Percentiles rank a stretch among this genome's conserved stretches.
These are phyloP conservation scores for Atrichornis clamosus DNA, from an alignment of 2,113 vertebrate species.

Conservation along the genomic window DNA sequence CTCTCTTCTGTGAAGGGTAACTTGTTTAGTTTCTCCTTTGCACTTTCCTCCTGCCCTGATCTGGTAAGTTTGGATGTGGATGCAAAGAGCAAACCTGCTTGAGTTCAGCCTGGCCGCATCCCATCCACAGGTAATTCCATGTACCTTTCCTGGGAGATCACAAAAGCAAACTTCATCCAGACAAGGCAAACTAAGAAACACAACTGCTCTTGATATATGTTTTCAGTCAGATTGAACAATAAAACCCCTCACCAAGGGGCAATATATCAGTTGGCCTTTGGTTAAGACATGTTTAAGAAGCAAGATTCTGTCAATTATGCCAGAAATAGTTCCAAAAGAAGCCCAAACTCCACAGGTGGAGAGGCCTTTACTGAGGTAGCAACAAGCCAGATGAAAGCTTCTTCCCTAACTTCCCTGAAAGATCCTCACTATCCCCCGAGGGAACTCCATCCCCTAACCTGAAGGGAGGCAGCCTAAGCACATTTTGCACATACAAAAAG, in stretches of 20 bases:
- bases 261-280: background rate
- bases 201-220: background rate
- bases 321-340: background rate
- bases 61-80: background rate
- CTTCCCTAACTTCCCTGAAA: background rate
- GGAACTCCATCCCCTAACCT: background rate
- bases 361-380: background rate
- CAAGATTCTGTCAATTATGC: background rate
- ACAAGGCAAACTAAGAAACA: background rate
- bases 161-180: background rate
- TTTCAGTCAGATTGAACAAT: background rate
- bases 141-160: background rate
- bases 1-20: background rate
- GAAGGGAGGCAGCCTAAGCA: background rate
- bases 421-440: background rate
- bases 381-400: background rate
- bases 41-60: background rate
- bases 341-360: background rate
- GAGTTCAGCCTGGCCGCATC: background rate
- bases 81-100: background rate
- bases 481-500: background rate
- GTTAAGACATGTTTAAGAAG: background rate
- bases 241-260: background rate
- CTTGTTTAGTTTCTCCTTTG: background rate
- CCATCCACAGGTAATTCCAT: background rate